A percentile compares a stretch with the other conserved stretches of the same genome.
Evolutionary conservation across 2,888 invertebrate species (phyloP).

Genomic region (Euplexia lucipara): DNA sequence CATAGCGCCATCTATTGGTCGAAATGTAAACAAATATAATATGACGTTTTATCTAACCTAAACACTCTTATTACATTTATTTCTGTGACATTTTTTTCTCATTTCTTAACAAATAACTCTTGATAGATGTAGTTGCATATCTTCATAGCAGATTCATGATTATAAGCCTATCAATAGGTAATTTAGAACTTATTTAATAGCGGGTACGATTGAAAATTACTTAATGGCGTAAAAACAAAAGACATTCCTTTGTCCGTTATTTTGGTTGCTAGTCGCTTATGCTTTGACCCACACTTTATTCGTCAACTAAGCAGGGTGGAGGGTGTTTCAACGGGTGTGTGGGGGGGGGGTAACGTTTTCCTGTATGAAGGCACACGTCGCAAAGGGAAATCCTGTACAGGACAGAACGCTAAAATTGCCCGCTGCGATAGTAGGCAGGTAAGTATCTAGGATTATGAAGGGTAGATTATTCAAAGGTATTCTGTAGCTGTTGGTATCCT

Average conservation of each 20-base stretch:
- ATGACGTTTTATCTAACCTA: too few species aligned
- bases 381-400: slow-evolving; percentile 90
- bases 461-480: slow-evolving; percentile 21
- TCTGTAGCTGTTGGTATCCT: slow-evolving; percentile 2
- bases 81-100: too few species aligned
- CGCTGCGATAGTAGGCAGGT: slow-evolving; percentile 78
- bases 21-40: too few species aligned
- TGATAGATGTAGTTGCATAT: too few species aligned
- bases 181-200: too few species aligned
- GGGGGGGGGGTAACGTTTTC: slow-evolving; percentile 84
- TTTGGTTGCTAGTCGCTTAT: slow-evolving; percentile 58
- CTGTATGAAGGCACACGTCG: slow-evolving; percentile 90
- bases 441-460: slow-evolving; percentile 66
- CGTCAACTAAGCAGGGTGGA: slow-evolving; percentile 86
- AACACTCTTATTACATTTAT: too few species aligned
- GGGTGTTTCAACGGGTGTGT: slow-evolving; percentile 73
- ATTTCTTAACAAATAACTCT: too few species aligned
- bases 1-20: too few species aligned
- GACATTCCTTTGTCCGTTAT: slow-evolving; percentile 12
- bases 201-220: too few species aligned
- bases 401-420: slow-evolving; percentile 90
- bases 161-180: too few species aligned
- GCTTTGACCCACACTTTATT: slow-evolving; percentile 68
- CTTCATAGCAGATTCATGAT: too few species aligned
- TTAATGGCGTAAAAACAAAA: background rate